These are phyloP conservation scores for Pseudobourletiella spinata DNA, from an alignment of 1,140 invertebrate genomes.

Conservation along the genomic window DNA sequence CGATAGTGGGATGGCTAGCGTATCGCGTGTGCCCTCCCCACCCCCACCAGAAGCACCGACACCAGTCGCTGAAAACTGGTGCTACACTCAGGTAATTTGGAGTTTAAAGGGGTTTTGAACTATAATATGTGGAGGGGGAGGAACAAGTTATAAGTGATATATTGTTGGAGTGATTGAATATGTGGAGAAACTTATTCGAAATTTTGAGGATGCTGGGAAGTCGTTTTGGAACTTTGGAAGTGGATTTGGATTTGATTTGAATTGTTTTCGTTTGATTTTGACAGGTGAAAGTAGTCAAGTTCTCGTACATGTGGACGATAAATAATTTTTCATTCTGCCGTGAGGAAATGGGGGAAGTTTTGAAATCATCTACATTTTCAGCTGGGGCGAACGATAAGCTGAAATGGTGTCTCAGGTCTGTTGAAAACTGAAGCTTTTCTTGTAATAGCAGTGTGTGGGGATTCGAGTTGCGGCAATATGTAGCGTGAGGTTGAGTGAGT, in stretches of 20 bases:
- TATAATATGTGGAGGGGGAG: neutral
- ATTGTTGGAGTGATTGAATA: neutral
- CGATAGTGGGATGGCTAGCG: conserved; percentile 23
- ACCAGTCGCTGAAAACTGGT: conserved; percentile 91
- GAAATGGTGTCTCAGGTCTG: conserved; percentile 70
- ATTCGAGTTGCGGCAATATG: too few relatives aligned
- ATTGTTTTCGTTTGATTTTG: conserved; percentile 38
- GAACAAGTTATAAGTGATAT: neutral
- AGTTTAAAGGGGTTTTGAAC: neutral
- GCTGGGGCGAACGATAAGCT: conserved; percentile 98
- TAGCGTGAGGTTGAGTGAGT: too few relatives aligned
- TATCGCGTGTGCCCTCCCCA: conserved; percentile 21
- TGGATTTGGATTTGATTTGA: neutral
- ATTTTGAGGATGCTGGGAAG: neutral
- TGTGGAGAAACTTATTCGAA: neutral
- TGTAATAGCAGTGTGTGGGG: too few relatives aligned
- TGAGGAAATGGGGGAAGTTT: conserved; percentile 99
- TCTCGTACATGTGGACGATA: conserved; percentile 99
- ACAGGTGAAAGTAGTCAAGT: conserved; percentile 99
- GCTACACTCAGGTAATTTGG: conserved; percentile 78
- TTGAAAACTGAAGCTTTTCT: too few relatives aligned
- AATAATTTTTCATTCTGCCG: conserved; percentile 99
- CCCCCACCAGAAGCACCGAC: conserved; percentile 71
- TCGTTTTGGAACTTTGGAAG: neutral
- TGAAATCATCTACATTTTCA: conserved; percentile 98